Conservation (phyloP, 2,797 vertebrate genomes). For the Clarias laeviceps region DNA sequence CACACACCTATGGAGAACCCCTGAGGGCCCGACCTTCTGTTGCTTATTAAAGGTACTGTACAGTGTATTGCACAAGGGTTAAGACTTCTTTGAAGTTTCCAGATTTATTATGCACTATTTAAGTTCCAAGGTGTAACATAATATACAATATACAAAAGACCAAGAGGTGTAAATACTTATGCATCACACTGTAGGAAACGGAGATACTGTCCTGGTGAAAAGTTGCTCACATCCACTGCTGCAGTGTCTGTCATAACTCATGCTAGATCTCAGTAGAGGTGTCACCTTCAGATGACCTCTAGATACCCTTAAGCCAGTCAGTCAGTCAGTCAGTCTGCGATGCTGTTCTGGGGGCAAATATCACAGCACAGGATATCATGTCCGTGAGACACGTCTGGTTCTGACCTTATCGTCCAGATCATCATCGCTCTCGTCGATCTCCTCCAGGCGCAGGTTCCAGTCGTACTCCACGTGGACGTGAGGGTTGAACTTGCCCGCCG, state of each 20-base stretch:
- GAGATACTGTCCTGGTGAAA: no score
- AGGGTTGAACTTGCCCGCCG: slow-evolving; percentile 83
- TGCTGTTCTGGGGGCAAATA: background rate
- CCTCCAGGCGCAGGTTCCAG: slow-evolving; percentile 87
- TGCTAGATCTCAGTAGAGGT: background rate
- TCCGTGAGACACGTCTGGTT: background rate
- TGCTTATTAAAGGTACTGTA: background rate
- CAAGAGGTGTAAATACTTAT: background rate
- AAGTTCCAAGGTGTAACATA: background rate
- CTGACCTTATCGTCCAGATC: slow-evolving; percentile 85
- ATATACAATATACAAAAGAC: background rate
- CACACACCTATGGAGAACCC: no score
- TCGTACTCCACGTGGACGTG: slow-evolving; percentile 88
- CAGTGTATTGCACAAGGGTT: background rate
- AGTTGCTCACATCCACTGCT: background rate
- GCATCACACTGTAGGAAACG: background rate
- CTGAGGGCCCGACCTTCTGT: background rate
- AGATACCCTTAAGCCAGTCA: background rate
- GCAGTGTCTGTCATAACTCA: background rate
- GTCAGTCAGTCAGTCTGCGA: background rate
- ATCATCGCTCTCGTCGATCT: slow-evolving; percentile 89
- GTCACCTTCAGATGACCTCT: background rate
- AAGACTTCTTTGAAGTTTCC: background rate
- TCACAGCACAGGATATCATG: background rate
- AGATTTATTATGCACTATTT: background rate